A percentile compares a stretch with the other conserved stretches of the same genome.
These are phyloP conservation scores for Echeneis naucrates DNA, from an alignment of 2,797 vertebrate species.

Conservation along the genomic window DNA sequence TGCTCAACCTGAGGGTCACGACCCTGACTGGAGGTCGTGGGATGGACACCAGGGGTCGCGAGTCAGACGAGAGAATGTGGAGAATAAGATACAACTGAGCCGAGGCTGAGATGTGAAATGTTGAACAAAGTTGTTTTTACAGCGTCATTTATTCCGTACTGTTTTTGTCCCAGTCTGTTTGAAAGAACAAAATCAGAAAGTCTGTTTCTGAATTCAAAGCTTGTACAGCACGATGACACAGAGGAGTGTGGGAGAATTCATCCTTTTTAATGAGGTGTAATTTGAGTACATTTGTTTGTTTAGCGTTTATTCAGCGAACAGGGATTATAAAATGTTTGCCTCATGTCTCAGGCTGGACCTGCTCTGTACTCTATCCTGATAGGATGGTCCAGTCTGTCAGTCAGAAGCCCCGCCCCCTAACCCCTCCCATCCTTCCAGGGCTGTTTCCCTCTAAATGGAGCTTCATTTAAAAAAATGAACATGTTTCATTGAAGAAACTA, in stretches of 20 bases:
- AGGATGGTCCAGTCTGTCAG: too few species aligned
- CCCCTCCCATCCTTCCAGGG: too few species aligned
- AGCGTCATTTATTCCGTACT: background rate
- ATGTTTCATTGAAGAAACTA: too few species aligned
- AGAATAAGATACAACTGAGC: background rate
- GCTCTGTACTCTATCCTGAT: too few species aligned
- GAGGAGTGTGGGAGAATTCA: background rate
- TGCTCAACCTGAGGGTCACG: conserved; percentile 37
- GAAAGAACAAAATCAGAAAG: background rate
- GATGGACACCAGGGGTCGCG: conserved; percentile 36
- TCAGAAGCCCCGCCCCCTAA: too few species aligned
- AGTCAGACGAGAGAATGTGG: conserved; percentile 5
- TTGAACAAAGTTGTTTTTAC: background rate
- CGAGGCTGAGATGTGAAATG: background rate
- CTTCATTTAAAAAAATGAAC: too few species aligned
- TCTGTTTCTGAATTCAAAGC: too few species aligned
- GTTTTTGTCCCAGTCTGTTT: background rate
- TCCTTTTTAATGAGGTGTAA: background rate
- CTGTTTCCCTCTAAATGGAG: too few species aligned
- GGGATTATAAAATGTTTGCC: too few species aligned
- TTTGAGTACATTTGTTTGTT: background rate
- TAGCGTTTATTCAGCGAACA: background rate
- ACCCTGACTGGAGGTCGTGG: conserved; percentile 9
- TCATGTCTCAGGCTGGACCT: background rate
- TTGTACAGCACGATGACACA: background rate